These are phyloP conservation scores for Polypedilum vanderplanki DNA, from an alignment of 1,140 invertebrate species.

Conservation along the genomic window DNA sequence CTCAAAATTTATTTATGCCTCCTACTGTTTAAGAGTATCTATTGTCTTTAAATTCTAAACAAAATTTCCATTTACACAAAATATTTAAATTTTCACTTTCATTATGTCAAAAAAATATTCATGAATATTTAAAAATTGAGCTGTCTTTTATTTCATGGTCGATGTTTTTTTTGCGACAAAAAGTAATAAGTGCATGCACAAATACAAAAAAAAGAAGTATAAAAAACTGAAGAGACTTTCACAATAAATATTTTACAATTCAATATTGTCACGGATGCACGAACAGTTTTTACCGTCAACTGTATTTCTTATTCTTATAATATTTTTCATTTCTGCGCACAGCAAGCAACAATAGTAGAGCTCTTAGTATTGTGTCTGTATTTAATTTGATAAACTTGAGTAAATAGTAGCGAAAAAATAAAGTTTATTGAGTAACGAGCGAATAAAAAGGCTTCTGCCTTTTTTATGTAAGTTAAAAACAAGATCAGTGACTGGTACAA, in stretches of 20 bases:
- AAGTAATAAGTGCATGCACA: not conserved
- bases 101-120: not conserved
- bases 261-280: slow-evolving; percentile 16
- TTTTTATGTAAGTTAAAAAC: slow-evolving; percentile 6
- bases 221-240: slow-evolving; percentile 17
- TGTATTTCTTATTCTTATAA: not conserved
- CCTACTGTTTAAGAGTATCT: too few relatives aligned
- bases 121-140: not conserved
- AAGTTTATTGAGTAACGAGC: not conserved
- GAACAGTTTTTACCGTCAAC: not conserved
- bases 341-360: not conserved
- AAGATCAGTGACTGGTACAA: not conserved
- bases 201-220: not conserved
- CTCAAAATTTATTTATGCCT: too few relatives aligned
- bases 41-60: too few relatives aligned
- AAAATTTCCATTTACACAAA: too few relatives aligned
- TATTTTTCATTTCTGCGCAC: not conserved
- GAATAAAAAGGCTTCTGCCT: not conserved
- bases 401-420: not conserved
- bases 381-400: slow-evolving; percentile 7
- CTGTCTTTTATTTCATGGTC: not conserved
- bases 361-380: not conserved
- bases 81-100: too few relatives aligned
- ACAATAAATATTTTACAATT: slow-evolving; percentile 20
- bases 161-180: not conserved